Evolutionary conservation across 2,113 vertebrate genomes (phyloP).

Genomic region (Hemicordylus capensis): DNA sequence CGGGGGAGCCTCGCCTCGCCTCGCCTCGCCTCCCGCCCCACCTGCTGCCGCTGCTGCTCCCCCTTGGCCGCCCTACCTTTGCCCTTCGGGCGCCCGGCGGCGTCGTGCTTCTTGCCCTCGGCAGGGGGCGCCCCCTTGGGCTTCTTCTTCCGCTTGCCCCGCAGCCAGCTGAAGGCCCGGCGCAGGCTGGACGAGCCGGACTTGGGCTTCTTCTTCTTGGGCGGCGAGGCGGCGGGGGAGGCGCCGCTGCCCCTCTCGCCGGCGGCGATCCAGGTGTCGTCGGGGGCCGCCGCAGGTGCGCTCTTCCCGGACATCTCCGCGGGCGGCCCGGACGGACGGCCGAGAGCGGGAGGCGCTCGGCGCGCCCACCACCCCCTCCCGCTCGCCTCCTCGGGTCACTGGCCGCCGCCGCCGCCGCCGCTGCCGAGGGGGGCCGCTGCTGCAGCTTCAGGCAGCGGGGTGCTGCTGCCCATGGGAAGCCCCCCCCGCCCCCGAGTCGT

Average conservation of each 20-base stretch:
- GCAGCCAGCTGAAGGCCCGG: constrained; percentile 87
- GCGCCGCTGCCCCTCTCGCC: constrained; percentile 24
- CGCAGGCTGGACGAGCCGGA: constrained; percentile 81
- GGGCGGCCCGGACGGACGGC: constrained; percentile 31
- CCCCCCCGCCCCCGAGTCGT: not conserved
- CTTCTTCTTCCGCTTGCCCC: constrained; percentile 80
- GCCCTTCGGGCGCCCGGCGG: constrained; percentile 62
- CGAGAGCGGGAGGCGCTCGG: not conserved
- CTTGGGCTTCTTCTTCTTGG: constrained; percentile 73
- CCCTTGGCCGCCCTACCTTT: constrained; percentile 47
- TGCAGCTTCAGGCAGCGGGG: constrained; percentile 20
- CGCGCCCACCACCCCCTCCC: not conserved
- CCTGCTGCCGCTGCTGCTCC: fast-evolving
- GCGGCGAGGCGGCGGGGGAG: constrained; percentile 36
- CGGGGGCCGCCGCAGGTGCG: constrained; percentile 79
- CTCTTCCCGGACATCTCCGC: constrained; percentile 76
- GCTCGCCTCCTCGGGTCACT: constrained; percentile 31
- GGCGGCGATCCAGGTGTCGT: constrained; percentile 71
- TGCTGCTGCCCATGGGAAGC: constrained; percentile 49
- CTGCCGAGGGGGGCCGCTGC: not conserved
- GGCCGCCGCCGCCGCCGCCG: too few relatives aligned
- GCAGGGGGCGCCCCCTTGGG: constrained; percentile 38
- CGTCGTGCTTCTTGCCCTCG: constrained; percentile 62
- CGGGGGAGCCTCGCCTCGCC: too few relatives aligned
- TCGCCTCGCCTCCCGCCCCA: fast-evolving